A percentile compares a stretch with the other conserved stretches of the same genome.
These are phyloP conservation scores for Drosophila crucigera DNA, from an alignment of 2,888 invertebrate species.

Conservation along the genomic window DNA sequence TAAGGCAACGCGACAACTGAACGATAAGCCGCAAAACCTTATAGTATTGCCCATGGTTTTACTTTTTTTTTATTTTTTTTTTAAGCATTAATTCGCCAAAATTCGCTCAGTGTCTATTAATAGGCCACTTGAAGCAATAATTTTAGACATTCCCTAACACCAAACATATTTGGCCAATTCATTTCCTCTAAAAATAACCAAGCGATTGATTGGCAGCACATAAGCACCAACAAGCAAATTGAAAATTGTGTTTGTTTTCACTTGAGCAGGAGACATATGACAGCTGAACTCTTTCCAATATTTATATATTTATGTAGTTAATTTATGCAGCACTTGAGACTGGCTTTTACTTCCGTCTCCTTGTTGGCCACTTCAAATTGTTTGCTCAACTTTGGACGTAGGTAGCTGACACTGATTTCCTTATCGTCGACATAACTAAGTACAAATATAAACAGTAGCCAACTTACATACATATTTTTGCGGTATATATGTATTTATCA, in stretches of 20 bases:
- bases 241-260: conserved; percentile 16
- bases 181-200: conserved; percentile 5
- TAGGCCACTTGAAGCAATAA: conserved; percentile 39
- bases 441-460: conserved; percentile 9
- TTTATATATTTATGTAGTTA: background rate
- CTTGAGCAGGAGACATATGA: conserved; percentile 40
- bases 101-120: conserved; percentile 66
- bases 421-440: conserved; percentile 29
- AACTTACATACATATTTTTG: background rate
- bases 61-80: background rate
- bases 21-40: conserved; percentile 51
- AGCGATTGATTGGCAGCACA: conserved; percentile 6
- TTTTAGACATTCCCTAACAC: conserved; percentile 51
- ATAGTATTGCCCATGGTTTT: conserved; percentile 23
- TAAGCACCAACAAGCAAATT: conserved; percentile 1
- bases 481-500: conserved; percentile 14
- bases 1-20: conserved; percentile 49
- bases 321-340: conserved; percentile 27
- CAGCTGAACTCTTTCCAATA: background rate
- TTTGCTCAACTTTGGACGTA: conserved; percentile 38
- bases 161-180: conserved; percentile 35
- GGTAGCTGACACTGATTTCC: conserved; percentile 15
- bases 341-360: conserved; percentile 46
- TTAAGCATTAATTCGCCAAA: conserved; percentile 58
- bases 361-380: conserved; percentile 42